A percentile compares a stretch with the other conserved stretches of the same genome.
These are phyloP conservation scores for Scaptomyza caliginosa DNA, from an alignment of 2,888 invertebrate genomes.

Conservation along the genomic window DNA sequence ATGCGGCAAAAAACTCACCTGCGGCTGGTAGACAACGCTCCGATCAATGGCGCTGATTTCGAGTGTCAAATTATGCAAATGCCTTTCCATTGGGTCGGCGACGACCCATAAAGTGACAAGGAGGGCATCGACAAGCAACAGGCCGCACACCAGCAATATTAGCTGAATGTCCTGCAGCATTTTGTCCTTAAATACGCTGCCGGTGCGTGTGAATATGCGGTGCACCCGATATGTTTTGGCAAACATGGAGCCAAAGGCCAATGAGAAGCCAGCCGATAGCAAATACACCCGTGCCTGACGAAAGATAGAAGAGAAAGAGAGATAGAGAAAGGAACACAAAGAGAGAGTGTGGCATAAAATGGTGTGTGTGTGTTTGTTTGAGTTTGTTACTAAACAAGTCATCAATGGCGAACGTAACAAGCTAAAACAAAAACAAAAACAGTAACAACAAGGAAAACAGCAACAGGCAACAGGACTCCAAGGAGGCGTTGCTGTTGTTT, in stretches of 20 bases:
- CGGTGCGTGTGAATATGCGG: constrained; percentile 94
- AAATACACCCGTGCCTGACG: constrained; percentile 92
- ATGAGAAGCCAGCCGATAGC: constrained; percentile 94
- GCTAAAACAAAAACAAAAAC: constrained; percentile 9
- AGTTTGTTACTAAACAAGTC: constrained; percentile 55
- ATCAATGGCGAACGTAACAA: constrained; percentile 59
- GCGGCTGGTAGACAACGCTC: constrained; percentile 93
- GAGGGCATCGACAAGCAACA: constrained; percentile 92
- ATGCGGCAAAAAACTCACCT: constrained; percentile 87
- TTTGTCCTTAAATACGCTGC: constrained; percentile 94
- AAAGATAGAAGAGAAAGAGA: neutral
- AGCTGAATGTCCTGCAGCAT: constrained; percentile 95
- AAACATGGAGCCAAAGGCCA: constrained; percentile 97
- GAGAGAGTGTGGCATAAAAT: constrained; percentile 5
- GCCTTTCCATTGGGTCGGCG: constrained; percentile 94
- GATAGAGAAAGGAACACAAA: too few species aligned
- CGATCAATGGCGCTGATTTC: constrained; percentile 91
- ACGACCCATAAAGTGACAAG: constrained; percentile 93
- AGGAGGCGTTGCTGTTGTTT: constrained; percentile 24
- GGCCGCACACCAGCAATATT: constrained; percentile 92
- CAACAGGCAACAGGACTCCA: constrained; percentile 26
- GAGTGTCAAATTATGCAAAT: constrained; percentile 91
- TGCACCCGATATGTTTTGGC: constrained; percentile 97
- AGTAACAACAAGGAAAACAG: too few species aligned
- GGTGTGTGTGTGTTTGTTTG: constrained; percentile 7